phyloP scores from a whole-genome alignment of 2,888 invertebrate genomes.

The Elegia similella region DNA sequence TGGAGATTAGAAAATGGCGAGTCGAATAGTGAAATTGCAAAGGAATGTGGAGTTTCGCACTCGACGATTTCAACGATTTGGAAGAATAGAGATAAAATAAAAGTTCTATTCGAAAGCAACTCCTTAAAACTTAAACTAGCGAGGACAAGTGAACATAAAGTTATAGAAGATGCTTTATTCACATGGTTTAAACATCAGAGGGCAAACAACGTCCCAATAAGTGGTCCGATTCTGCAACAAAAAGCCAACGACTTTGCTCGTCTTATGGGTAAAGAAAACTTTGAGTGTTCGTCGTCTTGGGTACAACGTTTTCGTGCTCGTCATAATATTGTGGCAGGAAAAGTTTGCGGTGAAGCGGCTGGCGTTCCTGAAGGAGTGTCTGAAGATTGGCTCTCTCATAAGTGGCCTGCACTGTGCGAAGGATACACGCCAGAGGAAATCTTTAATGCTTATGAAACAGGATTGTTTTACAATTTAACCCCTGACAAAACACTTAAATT shows the following conservation, averaged over 20 bases:
- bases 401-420: constrained; percentile 32
- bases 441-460: constrained; percentile 39
- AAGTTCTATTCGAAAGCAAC: constrained; percentile 30
- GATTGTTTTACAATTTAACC: constrained; percentile 26
- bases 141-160: constrained; percentile 31
- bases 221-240: constrained; percentile 28
- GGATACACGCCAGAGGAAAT: constrained; percentile 31
- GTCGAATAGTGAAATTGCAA: too few relatives aligned
- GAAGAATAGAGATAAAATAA: constrained; percentile 34
- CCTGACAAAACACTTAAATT: constrained; percentile 37
- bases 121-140: constrained; percentile 34
- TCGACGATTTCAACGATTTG: constrained; percentile 33
- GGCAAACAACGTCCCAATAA: constrained; percentile 27
- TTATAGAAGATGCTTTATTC: constrained; percentile 32
- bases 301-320: constrained; percentile 33
- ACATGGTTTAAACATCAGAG: constrained; percentile 34
- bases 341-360: constrained; percentile 35
- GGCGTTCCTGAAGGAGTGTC: constrained; percentile 27
- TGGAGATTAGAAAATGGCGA: too few relatives aligned
- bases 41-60: constrained; percentile 24
- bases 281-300: constrained; percentile 32
- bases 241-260: constrained; percentile 31
- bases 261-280: constrained; percentile 27
- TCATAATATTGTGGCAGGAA: constrained; percentile 35
- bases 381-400: constrained; percentile 27